phyloP scores from a whole-genome alignment of 2,113 vertebrate genomes.

The Daubentonia madagascariensis region DNA sequence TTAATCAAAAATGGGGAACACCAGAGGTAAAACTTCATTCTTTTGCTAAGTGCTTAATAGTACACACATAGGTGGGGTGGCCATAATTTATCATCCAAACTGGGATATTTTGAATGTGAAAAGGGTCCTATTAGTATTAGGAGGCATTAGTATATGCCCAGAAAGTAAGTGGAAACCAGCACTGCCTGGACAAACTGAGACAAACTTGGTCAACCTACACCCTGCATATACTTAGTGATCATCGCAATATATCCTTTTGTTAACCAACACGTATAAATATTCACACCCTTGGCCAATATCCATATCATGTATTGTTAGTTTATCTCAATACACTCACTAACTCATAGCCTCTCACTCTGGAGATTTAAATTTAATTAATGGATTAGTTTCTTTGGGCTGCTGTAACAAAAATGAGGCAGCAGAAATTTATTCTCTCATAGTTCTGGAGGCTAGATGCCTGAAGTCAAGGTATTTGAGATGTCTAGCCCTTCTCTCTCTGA shows the following conservation, averaged over 20 bases:
- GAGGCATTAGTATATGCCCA: too few species aligned
- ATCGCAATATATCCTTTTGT: not conserved
- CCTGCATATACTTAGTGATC: rapidly evolving
- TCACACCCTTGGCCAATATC: not conserved
- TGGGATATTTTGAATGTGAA: not conserved
- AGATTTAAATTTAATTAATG: not conserved
- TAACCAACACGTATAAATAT: not conserved
- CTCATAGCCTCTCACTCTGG: not conserved
- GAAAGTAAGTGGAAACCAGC: not conserved
- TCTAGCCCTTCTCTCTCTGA: not conserved
- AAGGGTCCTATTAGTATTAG: not conserved
- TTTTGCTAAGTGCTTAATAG: not conserved
- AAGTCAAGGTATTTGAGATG: not conserved
- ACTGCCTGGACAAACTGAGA: not conserved
- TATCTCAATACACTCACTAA: not conserved
- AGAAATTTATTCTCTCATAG: not conserved
- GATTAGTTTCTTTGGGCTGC: not conserved
- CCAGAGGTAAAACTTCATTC: not conserved
- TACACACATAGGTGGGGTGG: not conserved
- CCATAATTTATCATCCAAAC: not conserved
- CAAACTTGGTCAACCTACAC: not conserved
- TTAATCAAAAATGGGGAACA: not conserved
- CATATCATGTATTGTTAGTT: rapidly evolving
- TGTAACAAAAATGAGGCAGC: not conserved
- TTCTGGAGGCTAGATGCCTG: not conserved